Conservation (phyloP, 2,888 invertebrate genomes). For the Acrobasis repandana region DNA sequence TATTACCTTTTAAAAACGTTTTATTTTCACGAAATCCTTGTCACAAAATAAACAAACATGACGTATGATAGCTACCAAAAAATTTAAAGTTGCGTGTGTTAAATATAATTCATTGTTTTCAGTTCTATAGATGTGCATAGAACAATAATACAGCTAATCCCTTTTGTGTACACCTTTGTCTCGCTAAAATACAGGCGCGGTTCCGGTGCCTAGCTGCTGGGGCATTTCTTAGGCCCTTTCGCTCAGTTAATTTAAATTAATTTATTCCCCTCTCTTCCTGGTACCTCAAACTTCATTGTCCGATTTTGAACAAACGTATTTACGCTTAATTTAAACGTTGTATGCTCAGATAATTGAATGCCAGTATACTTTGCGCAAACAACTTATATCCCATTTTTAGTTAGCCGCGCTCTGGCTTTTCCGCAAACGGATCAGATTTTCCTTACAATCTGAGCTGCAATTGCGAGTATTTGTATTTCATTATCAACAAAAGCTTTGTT, state of each 20-base stretch:
- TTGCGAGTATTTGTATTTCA: slow-evolving; percentile 78
- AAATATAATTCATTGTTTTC: slow-evolving; percentile 43
- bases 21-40: too few species aligned
- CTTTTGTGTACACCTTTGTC: slow-evolving; percentile 72
- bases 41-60: slow-evolving; percentile 7
- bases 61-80: slow-evolving; percentile 4
- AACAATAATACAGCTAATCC: slow-evolving; percentile 64
- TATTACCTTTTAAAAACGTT: too few species aligned
- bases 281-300: slow-evolving; percentile 55
- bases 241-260: slow-evolving; percentile 77
- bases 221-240: slow-evolving; percentile 71
- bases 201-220: slow-evolving; percentile 63
- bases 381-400: slow-evolving; percentile 23
- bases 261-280: slow-evolving; percentile 66
- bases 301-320: slow-evolving; percentile 38
- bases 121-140: slow-evolving; percentile 43
- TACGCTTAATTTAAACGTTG: slow-evolving; percentile 12
- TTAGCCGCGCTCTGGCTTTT: slow-evolving; percentile 36
- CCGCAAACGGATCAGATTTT: slow-evolving; percentile 53
- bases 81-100: slow-evolving; percentile 25
- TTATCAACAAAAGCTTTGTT: slow-evolving; percentile 77
- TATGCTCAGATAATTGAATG: slow-evolving; percentile 16
- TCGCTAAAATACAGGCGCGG: slow-evolving; percentile 66
- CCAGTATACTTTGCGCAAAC: slow-evolving; percentile 14
- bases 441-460: slow-evolving; percentile 62